Percentiles rank a stretch among this genome's conserved stretches.
Evolutionary conservation across 2,113 vertebrate species (phyloP).

Genomic region (Helogale parvula): DNA sequence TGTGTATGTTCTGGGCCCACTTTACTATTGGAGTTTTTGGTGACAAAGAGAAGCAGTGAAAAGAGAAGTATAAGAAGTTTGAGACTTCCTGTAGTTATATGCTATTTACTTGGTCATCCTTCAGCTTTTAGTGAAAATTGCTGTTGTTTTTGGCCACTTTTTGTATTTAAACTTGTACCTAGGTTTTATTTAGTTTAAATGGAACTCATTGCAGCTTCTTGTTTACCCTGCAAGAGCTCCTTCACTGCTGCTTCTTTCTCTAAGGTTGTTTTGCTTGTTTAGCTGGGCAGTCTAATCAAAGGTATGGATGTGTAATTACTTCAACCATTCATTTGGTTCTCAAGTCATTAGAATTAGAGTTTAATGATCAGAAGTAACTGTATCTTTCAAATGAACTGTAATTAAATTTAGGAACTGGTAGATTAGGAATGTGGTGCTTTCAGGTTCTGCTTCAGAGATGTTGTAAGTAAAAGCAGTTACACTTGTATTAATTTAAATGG

Average conservation of each 20-base stretch:
- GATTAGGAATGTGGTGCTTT: conserved; percentile 16
- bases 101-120: neutral
- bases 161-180: neutral
- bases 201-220: neutral
- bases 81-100: neutral
- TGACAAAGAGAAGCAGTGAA: neutral
- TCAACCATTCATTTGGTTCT: neutral
- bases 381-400: conserved; percentile 40
- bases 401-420: conserved; percentile 56
- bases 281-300: neutral
- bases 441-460: conserved; percentile 21
- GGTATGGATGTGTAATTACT: neutral
- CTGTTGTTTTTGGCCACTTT: neutral
- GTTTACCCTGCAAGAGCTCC: neutral
- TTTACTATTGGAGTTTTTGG: neutral
- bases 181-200: neutral
- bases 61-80: neutral
- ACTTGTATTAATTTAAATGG: conserved; percentile 26
- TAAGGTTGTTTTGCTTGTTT: neutral
- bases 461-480: neutral
- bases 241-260: neutral
- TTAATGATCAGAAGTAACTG: conserved; percentile 52
- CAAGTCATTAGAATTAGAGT: conserved; percentile 29
- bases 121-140: neutral
- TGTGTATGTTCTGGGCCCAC: neutral